Percentiles rank a stretch among this genome's conserved stretches.
Evolutionary conservation across 2,888 invertebrate genomes (phyloP).

Genomic region (Tenthredo distinguenda): DNA sequence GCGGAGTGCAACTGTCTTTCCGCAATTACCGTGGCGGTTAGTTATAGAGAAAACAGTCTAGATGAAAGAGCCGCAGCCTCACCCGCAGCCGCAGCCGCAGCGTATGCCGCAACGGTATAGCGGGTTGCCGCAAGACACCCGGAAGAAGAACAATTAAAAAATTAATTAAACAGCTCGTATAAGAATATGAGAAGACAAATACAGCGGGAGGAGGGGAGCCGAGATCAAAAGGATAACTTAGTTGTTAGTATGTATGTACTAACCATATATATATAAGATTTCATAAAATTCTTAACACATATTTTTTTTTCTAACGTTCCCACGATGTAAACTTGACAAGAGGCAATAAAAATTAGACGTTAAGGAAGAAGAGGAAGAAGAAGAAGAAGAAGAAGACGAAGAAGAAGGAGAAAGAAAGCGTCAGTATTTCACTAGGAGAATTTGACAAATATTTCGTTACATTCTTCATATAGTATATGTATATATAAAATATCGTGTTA

Average conservation of each 20-base stretch:
- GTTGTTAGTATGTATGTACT: not conserved
- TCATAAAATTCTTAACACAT: not conserved
- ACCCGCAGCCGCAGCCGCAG: not conserved
- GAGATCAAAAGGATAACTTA: constrained; percentile 23
- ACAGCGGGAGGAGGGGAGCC: not conserved
- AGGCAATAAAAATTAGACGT: not conserved
- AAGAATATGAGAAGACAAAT: constrained; percentile 10
- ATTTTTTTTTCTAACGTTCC: not conserved
- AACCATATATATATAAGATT: not conserved
- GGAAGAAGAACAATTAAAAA: constrained; percentile 32
- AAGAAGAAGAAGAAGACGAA: not conserved
- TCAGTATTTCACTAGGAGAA: not conserved
- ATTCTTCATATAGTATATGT: not conserved
- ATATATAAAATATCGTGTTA: too few relatives aligned
- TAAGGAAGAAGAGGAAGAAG: not conserved
- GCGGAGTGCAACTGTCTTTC: not conserved
- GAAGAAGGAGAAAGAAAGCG: not conserved
- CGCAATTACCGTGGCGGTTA: not conserved
- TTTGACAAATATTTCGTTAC: not conserved
- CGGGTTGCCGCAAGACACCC: not conserved
- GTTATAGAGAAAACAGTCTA: not conserved
- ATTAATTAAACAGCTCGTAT: constrained; percentile 23
- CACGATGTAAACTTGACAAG: not conserved
- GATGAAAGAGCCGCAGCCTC: not conserved
- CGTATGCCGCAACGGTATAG: too few relatives aligned